Percentiles rank a stretch among this genome's conserved stretches.
Conservation (phyloP, 2,888 invertebrate species). For the Corbicula japonica region DNA sequence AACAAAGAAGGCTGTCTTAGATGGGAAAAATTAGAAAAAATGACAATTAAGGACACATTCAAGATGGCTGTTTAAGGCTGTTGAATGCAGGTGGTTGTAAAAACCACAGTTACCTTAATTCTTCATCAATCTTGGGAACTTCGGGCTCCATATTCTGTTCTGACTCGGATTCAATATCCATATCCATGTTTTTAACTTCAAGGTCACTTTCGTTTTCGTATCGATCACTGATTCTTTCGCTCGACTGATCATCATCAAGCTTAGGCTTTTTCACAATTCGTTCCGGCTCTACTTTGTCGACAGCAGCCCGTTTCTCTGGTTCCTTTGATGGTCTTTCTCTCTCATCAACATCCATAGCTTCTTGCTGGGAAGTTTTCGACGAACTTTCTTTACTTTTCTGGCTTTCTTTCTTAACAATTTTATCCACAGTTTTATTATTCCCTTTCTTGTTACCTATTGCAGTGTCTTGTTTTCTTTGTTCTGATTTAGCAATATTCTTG, state of each 20-base stretch:
- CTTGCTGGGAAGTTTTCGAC: neutral
- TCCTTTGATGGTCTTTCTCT: constrained; percentile 28
- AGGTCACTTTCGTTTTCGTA: neutral
- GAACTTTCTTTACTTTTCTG: constrained; percentile 3
- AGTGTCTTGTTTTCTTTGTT: neutral
- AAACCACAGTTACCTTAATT: constrained; percentile 23
- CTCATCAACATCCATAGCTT: constrained; percentile 20
- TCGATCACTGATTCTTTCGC: neutral
- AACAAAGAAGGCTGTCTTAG: too few relatives aligned
- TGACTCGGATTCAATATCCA: constrained; percentile 22
- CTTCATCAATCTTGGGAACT: constrained; percentile 22
- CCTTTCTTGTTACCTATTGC: constrained; percentile 4
- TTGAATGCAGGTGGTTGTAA: too few relatives aligned
- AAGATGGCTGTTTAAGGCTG: too few relatives aligned
- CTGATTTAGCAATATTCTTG: neutral
- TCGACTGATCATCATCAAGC: neutral
- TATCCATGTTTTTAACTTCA: constrained; percentile 1
- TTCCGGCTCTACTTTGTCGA: constrained; percentile 26
- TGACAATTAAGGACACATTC: too few relatives aligned
- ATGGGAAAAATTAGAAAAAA: too few relatives aligned
- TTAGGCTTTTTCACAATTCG: constrained; percentile 20
- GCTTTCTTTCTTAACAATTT: neutral
- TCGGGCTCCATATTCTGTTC: neutral
- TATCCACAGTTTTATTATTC: neutral
- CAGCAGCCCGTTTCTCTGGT: constrained; percentile 27